Base-by-base conservation (phyloP, 2,113 vertebrate species). In the Psephotus haematonotus region DNA sequence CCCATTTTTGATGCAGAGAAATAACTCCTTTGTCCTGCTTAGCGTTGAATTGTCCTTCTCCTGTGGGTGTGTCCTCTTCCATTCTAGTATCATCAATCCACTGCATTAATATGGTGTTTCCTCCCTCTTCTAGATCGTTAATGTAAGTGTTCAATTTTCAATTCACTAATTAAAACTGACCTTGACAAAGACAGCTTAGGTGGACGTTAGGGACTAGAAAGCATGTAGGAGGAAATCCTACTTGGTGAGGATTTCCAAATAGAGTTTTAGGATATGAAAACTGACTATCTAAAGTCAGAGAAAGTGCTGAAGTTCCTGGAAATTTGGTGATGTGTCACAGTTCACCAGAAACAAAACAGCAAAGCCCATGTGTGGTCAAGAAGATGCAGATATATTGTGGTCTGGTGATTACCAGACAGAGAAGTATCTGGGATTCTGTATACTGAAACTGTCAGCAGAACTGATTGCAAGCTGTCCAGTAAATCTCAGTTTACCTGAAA, bases 101-200 rank as follows among this genome's bases (percentile, higher is more conserved):
- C 41, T 90, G 52, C 27, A 78, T 91, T 88, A 92, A 59, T 68
- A 37, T 50, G 20, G 67, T 69, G 52, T 49, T 93, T 82, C 25
- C 59, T 80, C 47, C 46, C 17, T 64, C 46, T 92, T 86, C 63
- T 74, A 44, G 35, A 44, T 69, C 47, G 24, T 86, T 93, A 93
- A 88, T 39, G 49, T 49, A 82, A 78, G 10, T 53, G 22, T 41
- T 87, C 57, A 67, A 55, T 71, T 47, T 92, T 65, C 37, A 69
- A 41, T 86, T 90, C 37, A 31, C 33, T 87, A 82, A 75, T 93
- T 88, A 84, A 95, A 89, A 68, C 33, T 70, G 81, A 81, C 71
- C 82, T 91, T 96, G 81, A 53, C 60, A 47, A 93, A 39, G 44
- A 68, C 37, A 68, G 9, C 11, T 63, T 69, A 81, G 52, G 31